Conservation (phyloP, 2,797 vertebrate genomes). For the Bradypodion pumilum region DNA sequence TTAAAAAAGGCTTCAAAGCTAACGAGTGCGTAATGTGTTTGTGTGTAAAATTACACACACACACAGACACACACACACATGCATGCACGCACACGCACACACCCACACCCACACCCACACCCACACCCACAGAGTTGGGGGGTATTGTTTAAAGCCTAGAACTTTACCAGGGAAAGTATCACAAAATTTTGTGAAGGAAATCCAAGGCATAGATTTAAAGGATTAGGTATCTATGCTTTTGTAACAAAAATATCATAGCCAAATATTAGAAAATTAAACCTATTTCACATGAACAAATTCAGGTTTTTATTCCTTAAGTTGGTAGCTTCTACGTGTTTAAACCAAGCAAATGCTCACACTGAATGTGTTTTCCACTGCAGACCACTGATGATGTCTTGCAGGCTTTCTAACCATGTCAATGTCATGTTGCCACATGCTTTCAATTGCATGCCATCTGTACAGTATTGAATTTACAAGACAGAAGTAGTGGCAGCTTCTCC, state of each 20-base stretch:
- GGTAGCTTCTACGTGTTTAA: constrained; percentile 52
- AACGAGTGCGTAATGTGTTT: constrained; percentile 75
- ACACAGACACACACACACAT: not conserved
- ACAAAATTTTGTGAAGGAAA: constrained; percentile 21
- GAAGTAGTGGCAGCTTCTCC: no score
- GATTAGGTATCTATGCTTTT: constrained; percentile 46
- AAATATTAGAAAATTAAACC: constrained; percentile 10
- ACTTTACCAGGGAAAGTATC: constrained; percentile 42
- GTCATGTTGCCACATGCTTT: constrained; percentile 38
- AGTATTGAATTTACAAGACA: not conserved
- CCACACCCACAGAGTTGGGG: not conserved
- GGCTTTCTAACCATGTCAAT: constrained; percentile 3
- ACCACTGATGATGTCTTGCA: not conserved
- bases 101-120: no score
- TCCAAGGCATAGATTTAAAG: constrained; percentile 28
- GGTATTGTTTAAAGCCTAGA: constrained; percentile 32
- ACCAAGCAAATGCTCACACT: constrained; percentile 45
- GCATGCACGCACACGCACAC: no score
- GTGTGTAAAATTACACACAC: not conserved
- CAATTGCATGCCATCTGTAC: constrained; percentile 41
- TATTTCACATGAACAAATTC: constrained; percentile 42
- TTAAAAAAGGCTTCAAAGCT: constrained; percentile 59
- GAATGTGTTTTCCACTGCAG: constrained; percentile 44
- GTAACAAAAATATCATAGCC: constrained; percentile 42
- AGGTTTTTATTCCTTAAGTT: constrained; percentile 54